Evolutionary conservation across 2,113 vertebrate genomes (phyloP).

Genomic region (Nerophis ophidion): DNA sequence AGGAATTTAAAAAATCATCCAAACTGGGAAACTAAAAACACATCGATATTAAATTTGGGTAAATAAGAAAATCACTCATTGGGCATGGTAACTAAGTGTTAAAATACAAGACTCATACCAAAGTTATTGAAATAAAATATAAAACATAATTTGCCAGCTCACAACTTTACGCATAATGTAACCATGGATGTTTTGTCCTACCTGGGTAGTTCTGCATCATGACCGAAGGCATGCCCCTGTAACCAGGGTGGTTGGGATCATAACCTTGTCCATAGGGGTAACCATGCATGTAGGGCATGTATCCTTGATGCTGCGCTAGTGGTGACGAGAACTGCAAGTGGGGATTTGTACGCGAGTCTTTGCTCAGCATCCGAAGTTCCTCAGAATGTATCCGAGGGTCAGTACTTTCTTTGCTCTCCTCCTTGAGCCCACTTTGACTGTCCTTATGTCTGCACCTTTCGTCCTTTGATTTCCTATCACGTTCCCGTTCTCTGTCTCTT

Average conservation of each 20-base stretch:
- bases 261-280: slow-evolving; percentile 96
- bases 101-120: too few species aligned
- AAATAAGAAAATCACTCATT: not conserved
- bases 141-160: not conserved
- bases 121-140: too few species aligned
- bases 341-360: slow-evolving; percentile 85
- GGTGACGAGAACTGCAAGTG: slow-evolving; percentile 93
- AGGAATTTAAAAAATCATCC: too few species aligned
- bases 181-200: slow-evolving; percentile 46
- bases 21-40: not conserved
- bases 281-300: slow-evolving; percentile 97
- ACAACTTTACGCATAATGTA: not conserved
- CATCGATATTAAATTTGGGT: not conserved
- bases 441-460: slow-evolving; percentile 87
- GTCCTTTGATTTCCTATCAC: slow-evolving; percentile 93
- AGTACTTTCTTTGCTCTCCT: slow-evolving; percentile 82
- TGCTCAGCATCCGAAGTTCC: slow-evolving; percentile 82
- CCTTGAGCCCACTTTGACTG: slow-evolving; percentile 74
- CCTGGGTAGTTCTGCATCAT: slow-evolving; percentile 99
- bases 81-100: not conserved
- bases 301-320: slow-evolving; percentile 92
- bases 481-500: slow-evolving; percentile 68
- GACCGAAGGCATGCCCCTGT: slow-evolving; percentile 90
- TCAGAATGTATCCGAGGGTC: slow-evolving; percentile 79
- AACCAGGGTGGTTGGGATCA: slow-evolving; percentile 94